Base-by-base conservation (phyloP, 2,113 vertebrate species). In the Sceloporus undulatus region DNA sequence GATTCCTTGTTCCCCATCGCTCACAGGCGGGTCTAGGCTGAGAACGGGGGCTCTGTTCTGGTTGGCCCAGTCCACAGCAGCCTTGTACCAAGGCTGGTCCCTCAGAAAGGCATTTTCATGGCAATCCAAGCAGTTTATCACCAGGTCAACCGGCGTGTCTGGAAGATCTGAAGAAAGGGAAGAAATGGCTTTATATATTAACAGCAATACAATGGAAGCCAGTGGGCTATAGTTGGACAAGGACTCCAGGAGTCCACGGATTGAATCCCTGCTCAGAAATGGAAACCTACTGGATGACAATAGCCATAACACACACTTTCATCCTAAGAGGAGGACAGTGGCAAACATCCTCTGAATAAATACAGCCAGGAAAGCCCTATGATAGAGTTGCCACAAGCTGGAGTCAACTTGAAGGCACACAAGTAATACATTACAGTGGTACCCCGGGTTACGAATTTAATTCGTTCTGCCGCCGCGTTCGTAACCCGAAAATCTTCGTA, bases 101-200 rank as follows among this genome's bases (percentile, higher is more conserved):
- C 98, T 95, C 93, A 99, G 95, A 88, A 98, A 99, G 93, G 98
- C 98, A 54, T 98, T 99, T 89, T 99, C 98, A 0, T 99, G 98
- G 90, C 98, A 99, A 95, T 99, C 98, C 93, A 99, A 97, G 94
- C 99, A 99, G 97, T 99, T 99, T 93, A 99, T 99, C 91, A 99
- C 98, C 9, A 99, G 96, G 96, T 99, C 99, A 34, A 99, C 98
- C 0, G 99, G 99, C 48, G 97, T 98, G 81, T 97, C 97, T 2
- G 99, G 99, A 83, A 99, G 98, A 94, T 99, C 99, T 99, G 97
- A 13, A 91, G 88, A n/a, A 83, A 85, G 82, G 62, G 6, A 62
- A 79, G 54, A 70, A 25, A 42, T 9, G 16, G 25, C 6, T 8
- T 59, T 23, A 16, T 19, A 48, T 48, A 34, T 34, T 9, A 5